phyloP scores from a whole-genome alignment of 2,888 invertebrate species.

The Lymantria dispar region DNA sequence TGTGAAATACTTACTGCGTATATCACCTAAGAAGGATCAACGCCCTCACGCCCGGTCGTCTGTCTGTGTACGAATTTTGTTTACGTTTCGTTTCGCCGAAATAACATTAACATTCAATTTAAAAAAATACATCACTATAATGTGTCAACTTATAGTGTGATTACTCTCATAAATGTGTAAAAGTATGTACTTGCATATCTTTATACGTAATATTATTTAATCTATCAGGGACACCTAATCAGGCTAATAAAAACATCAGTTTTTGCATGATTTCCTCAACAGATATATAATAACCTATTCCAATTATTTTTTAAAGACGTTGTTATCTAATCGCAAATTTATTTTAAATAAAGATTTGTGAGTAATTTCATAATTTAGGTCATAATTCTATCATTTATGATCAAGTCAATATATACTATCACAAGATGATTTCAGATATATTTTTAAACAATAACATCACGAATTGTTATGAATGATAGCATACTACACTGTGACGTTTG shows the following conservation, averaged over 20 bases:
- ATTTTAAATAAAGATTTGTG: slow-evolving; percentile 16
- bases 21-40: slow-evolving; percentile 59
- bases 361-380: slow-evolving; percentile 5
- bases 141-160: background rate
- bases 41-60: slow-evolving; percentile 68
- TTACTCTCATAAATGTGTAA: background rate
- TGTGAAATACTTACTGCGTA: slow-evolving; percentile 25
- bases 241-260: slow-evolving; percentile 44
- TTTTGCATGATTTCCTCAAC: slow-evolving; percentile 51
- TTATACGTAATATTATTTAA: slow-evolving; percentile 17
- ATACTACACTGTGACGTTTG: slow-evolving; percentile 34
- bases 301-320: slow-evolving; percentile 3
- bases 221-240: slow-evolving; percentile 38
- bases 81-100: slow-evolving; percentile 58
- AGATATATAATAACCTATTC: slow-evolving; percentile 39
- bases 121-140: slow-evolving; percentile 18
- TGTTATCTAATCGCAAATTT: slow-evolving; percentile 42
- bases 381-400: background rate
- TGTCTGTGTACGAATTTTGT: slow-evolving; percentile 47
- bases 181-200: slow-evolving; percentile 14
- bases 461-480: slow-evolving; percentile 39
- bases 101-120: slow-evolving; percentile 42
- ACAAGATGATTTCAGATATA: slow-evolving; percentile 22
- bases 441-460: slow-evolving; percentile 28
- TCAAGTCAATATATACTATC: background rate